phyloP scores from a whole-genome alignment of 2,797 vertebrate species.

The Salarias fasciatus region DNA sequence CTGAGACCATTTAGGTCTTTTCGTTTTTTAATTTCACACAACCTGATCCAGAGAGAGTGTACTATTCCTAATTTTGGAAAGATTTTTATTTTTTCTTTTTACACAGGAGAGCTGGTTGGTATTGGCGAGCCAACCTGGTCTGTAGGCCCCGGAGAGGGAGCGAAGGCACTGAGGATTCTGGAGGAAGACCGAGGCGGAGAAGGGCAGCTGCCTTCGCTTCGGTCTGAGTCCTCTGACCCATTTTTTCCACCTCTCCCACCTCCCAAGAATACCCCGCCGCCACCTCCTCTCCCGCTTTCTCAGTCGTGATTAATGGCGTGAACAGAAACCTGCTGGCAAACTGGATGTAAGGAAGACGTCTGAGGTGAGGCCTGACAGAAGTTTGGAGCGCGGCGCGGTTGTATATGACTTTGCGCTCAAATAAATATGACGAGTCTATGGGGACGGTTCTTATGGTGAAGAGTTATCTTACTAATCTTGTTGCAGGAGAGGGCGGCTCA shows the following conservation, averaged over 20 bases:
- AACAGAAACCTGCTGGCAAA: constrained; percentile 80
- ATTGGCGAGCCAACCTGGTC: constrained; percentile 35
- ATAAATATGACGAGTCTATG: constrained; percentile 64
- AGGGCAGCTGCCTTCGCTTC: constrained; percentile 82
- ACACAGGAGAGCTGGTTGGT: constrained; percentile 3
- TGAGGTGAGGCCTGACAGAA: constrained; percentile 65
- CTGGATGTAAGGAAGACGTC: constrained; percentile 63
- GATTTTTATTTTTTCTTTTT: not conserved
- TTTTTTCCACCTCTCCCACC: constrained; percentile 76
- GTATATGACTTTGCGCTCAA: constrained; percentile 41
- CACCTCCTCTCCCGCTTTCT: constrained; percentile 57
- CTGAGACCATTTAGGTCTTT: constrained; percentile 19
- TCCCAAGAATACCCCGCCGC: constrained; percentile 46
- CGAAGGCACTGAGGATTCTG: constrained; percentile 42
- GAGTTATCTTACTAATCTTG: constrained; percentile 51
- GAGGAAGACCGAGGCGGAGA: constrained; percentile 64
- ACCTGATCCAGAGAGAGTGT: constrained; percentile 9
- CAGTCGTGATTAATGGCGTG: constrained; percentile 83
- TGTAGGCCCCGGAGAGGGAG: constrained; percentile 27
- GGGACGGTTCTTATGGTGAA: constrained; percentile 61
- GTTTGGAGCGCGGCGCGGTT: constrained; percentile 47
- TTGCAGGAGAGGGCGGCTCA: constrained; percentile 61
- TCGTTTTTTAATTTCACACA: constrained; percentile 12
- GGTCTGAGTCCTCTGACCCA: constrained; percentile 86
- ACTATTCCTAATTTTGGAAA: constrained; percentile 40